Conservation (phyloP, 2,113 vertebrate genomes). For the Zeus faber region DNA sequence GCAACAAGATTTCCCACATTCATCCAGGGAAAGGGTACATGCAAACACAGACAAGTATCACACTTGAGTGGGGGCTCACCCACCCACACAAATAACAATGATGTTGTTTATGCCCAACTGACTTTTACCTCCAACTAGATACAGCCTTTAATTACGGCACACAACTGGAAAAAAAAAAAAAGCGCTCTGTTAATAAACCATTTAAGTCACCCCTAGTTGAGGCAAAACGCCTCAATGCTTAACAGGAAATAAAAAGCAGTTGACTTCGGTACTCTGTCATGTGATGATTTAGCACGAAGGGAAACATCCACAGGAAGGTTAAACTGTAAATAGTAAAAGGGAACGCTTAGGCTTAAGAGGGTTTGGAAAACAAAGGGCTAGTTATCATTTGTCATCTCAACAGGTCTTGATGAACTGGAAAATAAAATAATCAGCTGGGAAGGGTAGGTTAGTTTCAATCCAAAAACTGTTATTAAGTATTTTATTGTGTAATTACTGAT, state of each 20-base stretch:
- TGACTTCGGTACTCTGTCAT: background rate
- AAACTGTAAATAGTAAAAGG: background rate
- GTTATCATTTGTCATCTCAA: conserved; percentile 16
- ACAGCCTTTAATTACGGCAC: conserved; percentile 6
- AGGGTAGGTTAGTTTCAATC: too few relatives aligned
- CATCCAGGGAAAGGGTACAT: conserved; percentile 19
- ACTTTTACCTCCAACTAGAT: background rate
- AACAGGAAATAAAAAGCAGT: background rate
- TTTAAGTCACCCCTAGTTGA: too few relatives aligned
- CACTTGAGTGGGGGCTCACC: background rate
- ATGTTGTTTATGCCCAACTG: background rate
- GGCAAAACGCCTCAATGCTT: background rate
- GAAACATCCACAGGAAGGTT: background rate
- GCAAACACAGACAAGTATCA: conserved; percentile 19
- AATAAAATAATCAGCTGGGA: too few relatives aligned
- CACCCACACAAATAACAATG: conserved; percentile 3
- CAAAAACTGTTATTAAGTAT: too few relatives aligned
- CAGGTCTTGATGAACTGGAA: too few relatives aligned
- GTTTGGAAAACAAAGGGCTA: background rate
- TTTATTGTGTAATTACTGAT: too few relatives aligned
- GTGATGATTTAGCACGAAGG: background rate
- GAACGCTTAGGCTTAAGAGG: too few relatives aligned
- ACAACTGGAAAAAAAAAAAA: background rate
- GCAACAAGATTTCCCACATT: conserved; percentile 50
- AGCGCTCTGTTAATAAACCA: conserved; percentile 6